Evolutionary conservation across 1,140 invertebrate genomes (phyloP), one percentile per base, ranked within the genome.

Genomic region (Leucophenga varia): DNA sequence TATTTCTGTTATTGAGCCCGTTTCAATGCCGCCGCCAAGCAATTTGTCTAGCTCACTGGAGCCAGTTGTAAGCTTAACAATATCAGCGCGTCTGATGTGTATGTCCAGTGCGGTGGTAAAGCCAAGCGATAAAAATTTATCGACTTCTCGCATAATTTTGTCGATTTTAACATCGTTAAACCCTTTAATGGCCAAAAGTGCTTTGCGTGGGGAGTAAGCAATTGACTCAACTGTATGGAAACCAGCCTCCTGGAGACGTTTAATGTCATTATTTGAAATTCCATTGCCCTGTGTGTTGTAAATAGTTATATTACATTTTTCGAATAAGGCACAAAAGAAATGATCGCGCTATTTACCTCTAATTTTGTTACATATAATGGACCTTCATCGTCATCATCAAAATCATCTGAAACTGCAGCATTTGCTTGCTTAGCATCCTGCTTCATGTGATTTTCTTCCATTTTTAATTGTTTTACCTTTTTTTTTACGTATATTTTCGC

Each of bases 1-100:
- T 57, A 99, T 87, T 80, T 99, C 97, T 3, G 97, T 99, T n/a
- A 99, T 98, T 1, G 94, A 95, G 1, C 97, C 96, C 10, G 97
- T 99, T 77, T 99, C 97, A 63, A 99, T 92, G 7, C 97, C 97
- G 44, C 97, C 96, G n/a, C 88, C 88, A 12, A 98, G 78, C 14
- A 98, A 77, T 61, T 93, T 86, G 72, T 99, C 95, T 36, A 99
- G 77, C 76, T 98, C 95, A 52, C 90, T 91, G 1, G 95, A 98
- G 1, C 95, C 94, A 13, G 93, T 96, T 14, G 92, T 93, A 9
- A 97, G 75, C 64, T 88, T 87, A 35, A 97, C 90, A 19, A 96
- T 88, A 75, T 94, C 90, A 16, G 89, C 86, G 49, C 97, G 82
- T 75, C 93, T 97, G 61, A 92, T 86, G 76, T 97, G 92, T 72